Percentiles rank a stretch among this genome's conserved stretches.
Evolutionary conservation across 2,888 invertebrate species (phyloP).

Genomic region (Brenthis daphne): DNA sequence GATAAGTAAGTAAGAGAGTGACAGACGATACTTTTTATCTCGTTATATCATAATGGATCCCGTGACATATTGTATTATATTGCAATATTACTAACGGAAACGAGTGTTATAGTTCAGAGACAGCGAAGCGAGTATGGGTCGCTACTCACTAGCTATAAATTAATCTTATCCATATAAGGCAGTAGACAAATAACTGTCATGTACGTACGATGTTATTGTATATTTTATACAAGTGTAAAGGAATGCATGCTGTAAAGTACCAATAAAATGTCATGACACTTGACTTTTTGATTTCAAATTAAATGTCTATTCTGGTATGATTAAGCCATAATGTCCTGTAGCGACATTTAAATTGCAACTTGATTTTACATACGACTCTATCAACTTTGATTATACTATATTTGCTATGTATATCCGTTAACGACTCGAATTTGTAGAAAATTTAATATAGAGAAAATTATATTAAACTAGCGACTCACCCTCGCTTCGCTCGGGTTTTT

Average conservation of each 20-base stretch:
- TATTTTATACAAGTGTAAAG: background rate
- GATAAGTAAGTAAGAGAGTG: too few relatives aligned
- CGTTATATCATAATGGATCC: too few relatives aligned
- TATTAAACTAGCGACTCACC: too few relatives aligned
- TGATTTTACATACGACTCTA: slow-evolving; percentile 20
- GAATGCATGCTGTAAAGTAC: slow-evolving; percentile 4
- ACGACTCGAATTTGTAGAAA: background rate
- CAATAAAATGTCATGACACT: slow-evolving; percentile 39
- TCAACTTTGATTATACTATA: slow-evolving; percentile 9
- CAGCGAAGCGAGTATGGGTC: too few relatives aligned
- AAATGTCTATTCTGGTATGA: slow-evolving; percentile 22
- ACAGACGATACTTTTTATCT: too few relatives aligned
- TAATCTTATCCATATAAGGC: too few relatives aligned
- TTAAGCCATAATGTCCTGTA: slow-evolving; percentile 22
- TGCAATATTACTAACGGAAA: too few relatives aligned
- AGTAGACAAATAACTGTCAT: background rate
- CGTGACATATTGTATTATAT: too few relatives aligned
- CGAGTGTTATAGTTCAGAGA: too few relatives aligned
- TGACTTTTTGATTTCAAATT: slow-evolving; percentile 38
- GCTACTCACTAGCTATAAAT: too few relatives aligned
- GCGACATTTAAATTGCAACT: slow-evolving; percentile 24
- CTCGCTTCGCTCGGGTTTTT: too few relatives aligned
- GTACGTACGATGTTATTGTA: background rate
- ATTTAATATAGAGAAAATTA: background rate
- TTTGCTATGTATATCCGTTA: background rate